Base-by-base conservation (phyloP, 2,797 vertebrate genomes). In the Threskiornis aethiopicus region DNA sequence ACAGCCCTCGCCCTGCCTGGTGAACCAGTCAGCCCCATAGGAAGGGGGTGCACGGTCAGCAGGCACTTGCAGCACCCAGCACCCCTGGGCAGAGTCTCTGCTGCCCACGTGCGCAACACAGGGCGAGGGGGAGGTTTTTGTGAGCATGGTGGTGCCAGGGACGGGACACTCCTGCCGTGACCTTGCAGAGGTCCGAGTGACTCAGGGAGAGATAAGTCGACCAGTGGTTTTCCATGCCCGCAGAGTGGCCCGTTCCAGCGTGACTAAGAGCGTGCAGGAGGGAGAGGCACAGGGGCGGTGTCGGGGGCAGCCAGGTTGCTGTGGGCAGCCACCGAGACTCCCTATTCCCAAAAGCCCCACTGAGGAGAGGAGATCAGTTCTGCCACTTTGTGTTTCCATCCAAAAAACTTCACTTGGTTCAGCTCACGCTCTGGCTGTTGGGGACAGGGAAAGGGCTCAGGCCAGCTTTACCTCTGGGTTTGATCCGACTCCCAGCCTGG, bases 31-130 rank as follows among this genome's bases (percentile, higher is more conserved):
- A 1, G 26, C 15, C 18, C 47, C 16, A 35, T 10, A 46, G 52
- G 16, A 66, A 58, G 21, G 10, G 21, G 21, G 14, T 46, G n/a
- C 2, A 1, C 3, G 1, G 33, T 49, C 8, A 1, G 47, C 47
- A 41, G 55, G 55, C 20, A 8, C 22, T 7, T 11, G 20, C 29
- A 28, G 10, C 1, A 0, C 55, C 42, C 8, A 1, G 20, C 28
- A 24, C 41, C 16, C 6, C 57, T 10, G 41, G 25, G 41, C 22
- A 55, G 52, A 29, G 41, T n/a, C 21, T 80, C 31, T 75, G 41
- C 51, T 70, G 54, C n/a, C 24, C 6, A 1, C 5, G 7, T 39
- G 65, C 31, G 33, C 47, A 59, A 57, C 41, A 22, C 17, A 37
- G 54, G 31, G 14, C 0, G 5, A 86, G 64, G 62, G 31, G 70